Evolutionary conservation across 2,888 invertebrate species (phyloP).

Genomic region (Chalcis sispes): DNA sequence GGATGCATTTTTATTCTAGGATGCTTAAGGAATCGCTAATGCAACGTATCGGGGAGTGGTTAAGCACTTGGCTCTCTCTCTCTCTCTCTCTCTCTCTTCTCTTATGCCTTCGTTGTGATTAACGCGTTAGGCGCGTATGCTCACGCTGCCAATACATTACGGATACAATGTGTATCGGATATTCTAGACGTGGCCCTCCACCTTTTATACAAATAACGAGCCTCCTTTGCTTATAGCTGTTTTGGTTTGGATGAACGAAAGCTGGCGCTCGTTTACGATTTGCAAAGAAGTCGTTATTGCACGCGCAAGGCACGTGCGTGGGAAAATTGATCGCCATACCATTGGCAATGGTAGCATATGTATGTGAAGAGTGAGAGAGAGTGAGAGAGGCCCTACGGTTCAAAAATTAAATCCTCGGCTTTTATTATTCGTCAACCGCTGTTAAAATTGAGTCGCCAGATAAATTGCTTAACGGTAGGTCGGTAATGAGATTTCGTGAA

Average conservation of each 20-base stretch:
- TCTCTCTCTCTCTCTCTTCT: neutral
- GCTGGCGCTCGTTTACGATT: no score
- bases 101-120: slow-evolving; percentile 2
- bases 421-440: neutral
- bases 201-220: neutral
- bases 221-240: no score
- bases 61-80: slow-evolving; percentile 1
- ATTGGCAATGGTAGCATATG: no score
- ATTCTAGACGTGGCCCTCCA: neutral
- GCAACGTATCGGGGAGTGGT: slow-evolving; percentile 46
- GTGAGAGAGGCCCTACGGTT: neutral
- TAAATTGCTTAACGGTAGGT: slow-evolving; percentile 27
- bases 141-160: no score
- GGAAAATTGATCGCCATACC: slow-evolving; percentile 28
- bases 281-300: neutral
- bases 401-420: slow-evolving; percentile 10
- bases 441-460: neutral
- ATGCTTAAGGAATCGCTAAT: slow-evolving; percentile 44
- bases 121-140: slow-evolving; percentile 23
- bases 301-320: slow-evolving; percentile 9
- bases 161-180: slow-evolving; percentile 28
- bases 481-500: slow-evolving; percentile 40
- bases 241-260: no score
- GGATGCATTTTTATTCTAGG: slow-evolving; percentile 51
- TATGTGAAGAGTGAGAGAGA: no score